Percentiles rank a stretch among this genome's conserved stretches.
Conservation (phyloP, 2,113 vertebrate species). For the Blennius ocellaris region DNA sequence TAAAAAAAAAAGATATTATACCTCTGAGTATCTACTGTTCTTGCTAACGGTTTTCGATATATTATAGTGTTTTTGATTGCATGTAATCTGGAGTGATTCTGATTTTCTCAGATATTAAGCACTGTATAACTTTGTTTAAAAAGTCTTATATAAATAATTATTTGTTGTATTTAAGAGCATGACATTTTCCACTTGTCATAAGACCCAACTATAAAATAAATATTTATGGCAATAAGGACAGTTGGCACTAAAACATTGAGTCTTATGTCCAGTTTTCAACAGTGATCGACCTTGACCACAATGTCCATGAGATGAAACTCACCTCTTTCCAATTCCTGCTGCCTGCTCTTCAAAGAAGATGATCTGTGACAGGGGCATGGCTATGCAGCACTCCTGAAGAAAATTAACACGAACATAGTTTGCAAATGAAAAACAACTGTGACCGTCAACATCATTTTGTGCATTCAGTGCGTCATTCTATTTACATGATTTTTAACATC, state of each 20-base stretch:
- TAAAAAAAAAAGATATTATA: no score
- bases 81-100: no score
- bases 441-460: neutral
- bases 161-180: no score
- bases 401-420: neutral
- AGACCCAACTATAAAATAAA: no score
- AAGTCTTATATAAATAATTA: no score
- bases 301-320: neutral
- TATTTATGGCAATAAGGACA: no score
- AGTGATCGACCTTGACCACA: neutral
- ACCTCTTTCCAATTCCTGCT: conserved; percentile 98
- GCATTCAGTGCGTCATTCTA: neutral
- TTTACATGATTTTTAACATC: conserved; percentile 95
- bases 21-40: no score
- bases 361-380: conserved; percentile 91
- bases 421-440: neutral
- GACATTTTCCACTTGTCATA: no score
- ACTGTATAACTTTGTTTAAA: no score
- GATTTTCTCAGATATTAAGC: no score
- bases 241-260: neutral
- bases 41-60: no score
- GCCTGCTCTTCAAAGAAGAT: conserved; percentile 96
- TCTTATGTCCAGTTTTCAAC: neutral
- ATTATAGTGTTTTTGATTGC: no score
- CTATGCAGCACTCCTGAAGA: conserved; percentile 92